These are phyloP conservation scores for Hypselothyrea guttata DNA, from an alignment of 2,888 invertebrate species.

Conservation along the genomic window DNA sequence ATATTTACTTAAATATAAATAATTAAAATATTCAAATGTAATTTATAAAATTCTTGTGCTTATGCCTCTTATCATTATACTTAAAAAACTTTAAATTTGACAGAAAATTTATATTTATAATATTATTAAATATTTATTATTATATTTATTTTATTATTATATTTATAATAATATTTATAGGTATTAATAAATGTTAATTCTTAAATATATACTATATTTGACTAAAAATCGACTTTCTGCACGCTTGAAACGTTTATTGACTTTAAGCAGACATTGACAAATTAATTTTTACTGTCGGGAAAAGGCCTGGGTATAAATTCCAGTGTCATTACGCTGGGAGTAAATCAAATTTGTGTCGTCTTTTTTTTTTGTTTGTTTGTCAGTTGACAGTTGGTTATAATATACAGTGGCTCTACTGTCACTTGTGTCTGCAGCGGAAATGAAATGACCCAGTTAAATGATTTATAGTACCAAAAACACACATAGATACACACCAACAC, in stretches of 20 bases:
- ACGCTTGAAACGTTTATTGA: slow-evolving; percentile 24
- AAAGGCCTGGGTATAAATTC: slow-evolving; percentile 35
- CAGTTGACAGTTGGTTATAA: slow-evolving; percentile 61
- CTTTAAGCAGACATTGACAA: slow-evolving; percentile 76
- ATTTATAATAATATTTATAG: too few species aligned
- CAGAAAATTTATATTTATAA: too few species aligned
- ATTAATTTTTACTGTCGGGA: slow-evolving; percentile 54
- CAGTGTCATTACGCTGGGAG: slow-evolving; percentile 63
- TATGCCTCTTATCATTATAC: too few species aligned
- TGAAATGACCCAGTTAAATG: slow-evolving; percentile 79
- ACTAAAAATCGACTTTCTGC: too few species aligned
- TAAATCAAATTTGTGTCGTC: slow-evolving; percentile 72
- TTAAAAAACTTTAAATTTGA: too few species aligned
- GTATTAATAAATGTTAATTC: too few species aligned
- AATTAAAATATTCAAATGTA: too few species aligned
- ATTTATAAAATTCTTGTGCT: too few species aligned
- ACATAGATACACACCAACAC: slow-evolving; percentile 21
- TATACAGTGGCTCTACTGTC: slow-evolving; percentile 57
- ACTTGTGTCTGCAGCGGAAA: slow-evolving; percentile 70
- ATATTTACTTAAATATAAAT: too few species aligned
- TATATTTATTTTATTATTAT: too few species aligned
- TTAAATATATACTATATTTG: too few species aligned
- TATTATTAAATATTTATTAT: too few species aligned
- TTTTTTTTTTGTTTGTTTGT: slow-evolving; percentile 40
- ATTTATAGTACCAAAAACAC: slow-evolving; percentile 55